Conservation (phyloP, 1,140 invertebrate genomes). For the Zaprionus capensis region DNA sequence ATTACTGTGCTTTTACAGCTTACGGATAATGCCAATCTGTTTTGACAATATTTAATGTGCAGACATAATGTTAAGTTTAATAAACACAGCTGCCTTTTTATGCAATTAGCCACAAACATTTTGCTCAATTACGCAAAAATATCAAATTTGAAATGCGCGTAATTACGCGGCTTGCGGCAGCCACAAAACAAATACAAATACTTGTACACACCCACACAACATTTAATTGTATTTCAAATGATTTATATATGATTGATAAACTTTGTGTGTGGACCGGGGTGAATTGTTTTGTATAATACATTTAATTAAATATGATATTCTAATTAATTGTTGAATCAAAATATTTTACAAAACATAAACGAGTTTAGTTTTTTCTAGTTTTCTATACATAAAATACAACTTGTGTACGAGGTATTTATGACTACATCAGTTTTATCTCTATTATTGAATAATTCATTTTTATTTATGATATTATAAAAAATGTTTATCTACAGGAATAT, state of each 20-base stretch:
- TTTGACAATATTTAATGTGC: neutral
- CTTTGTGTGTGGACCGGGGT: neutral
- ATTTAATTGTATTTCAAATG: constrained; percentile 48
- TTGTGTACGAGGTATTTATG: neutral
- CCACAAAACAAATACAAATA: constrained; percentile 18
- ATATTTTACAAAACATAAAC: neutral
- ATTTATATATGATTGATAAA: constrained; percentile 38
- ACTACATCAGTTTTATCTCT: neutral
- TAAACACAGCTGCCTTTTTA: constrained; percentile 12
- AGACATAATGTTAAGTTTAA: constrained; percentile 16
- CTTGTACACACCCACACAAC: constrained; percentile 2
- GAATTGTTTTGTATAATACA: neutral
- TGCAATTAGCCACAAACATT: constrained; percentile 45
- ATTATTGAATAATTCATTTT: constrained; percentile 16
- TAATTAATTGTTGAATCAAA: neutral
- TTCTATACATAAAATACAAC: neutral
- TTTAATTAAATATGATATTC: neutral
- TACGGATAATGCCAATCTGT: neutral
- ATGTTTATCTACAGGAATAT: constrained; percentile 18
- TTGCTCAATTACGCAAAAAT: constrained; percentile 48
- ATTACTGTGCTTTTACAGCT: neutral
- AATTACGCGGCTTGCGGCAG: constrained; percentile 31
- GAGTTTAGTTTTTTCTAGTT: neutral
- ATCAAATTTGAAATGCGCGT: constrained; percentile 38
- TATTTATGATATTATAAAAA: constrained; percentile 21